Percentiles rank a stretch among this genome's conserved stretches.
These are phyloP conservation scores for Sinocyclocheilus anshuiensis DNA, from an alignment of 2,113 vertebrate species.

Conservation along the genomic window DNA sequence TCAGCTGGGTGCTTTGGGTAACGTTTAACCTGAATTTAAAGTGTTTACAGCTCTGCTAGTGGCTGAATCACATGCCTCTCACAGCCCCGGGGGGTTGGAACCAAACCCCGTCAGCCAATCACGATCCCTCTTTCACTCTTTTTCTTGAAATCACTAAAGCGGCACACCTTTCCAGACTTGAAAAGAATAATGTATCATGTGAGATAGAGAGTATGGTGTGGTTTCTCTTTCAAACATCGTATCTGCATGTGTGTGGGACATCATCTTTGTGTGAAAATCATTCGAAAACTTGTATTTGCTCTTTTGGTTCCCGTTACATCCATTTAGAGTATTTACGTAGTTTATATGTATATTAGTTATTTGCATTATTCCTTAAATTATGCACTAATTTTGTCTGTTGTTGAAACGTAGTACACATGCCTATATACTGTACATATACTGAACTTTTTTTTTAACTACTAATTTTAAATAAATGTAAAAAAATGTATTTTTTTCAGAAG, in stretches of 20 bases:
- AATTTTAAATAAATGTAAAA: not conserved
- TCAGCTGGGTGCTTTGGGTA: slow-evolving; percentile 89
- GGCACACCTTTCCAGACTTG: slow-evolving; percentile 63
- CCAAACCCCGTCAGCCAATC: slow-evolving; percentile 62
- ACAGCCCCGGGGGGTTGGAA: slow-evolving; percentile 48
- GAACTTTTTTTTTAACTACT: not conserved
- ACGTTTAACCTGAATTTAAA: slow-evolving; percentile 82
- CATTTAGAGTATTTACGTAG: not conserved
- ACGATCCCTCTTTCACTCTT: slow-evolving; percentile 63
- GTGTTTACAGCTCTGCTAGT: slow-evolving; percentile 83
- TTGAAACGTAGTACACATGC: not conserved
- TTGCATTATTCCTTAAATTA: not conserved
- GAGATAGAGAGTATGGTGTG: not conserved
- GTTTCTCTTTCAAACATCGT: not conserved
- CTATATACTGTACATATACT: too few species aligned
- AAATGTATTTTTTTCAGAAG: too few species aligned
- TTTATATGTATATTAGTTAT: too few species aligned
- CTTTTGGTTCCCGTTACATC: not conserved
- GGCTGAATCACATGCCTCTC: slow-evolving; percentile 74
- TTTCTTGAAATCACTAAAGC: slow-evolving; percentile 46
- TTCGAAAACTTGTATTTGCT: not conserved
- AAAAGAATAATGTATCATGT: slow-evolving; percentile 32
- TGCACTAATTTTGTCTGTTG: not conserved
- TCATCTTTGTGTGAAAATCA: not conserved
- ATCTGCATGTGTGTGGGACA: slow-evolving; percentile 17